A percentile compares a stretch with the other conserved stretches of the same genome.
phyloP scores from a whole-genome alignment of 2,797 vertebrate genomes.

The Phaenicophaeus curvirostris region DNA sequence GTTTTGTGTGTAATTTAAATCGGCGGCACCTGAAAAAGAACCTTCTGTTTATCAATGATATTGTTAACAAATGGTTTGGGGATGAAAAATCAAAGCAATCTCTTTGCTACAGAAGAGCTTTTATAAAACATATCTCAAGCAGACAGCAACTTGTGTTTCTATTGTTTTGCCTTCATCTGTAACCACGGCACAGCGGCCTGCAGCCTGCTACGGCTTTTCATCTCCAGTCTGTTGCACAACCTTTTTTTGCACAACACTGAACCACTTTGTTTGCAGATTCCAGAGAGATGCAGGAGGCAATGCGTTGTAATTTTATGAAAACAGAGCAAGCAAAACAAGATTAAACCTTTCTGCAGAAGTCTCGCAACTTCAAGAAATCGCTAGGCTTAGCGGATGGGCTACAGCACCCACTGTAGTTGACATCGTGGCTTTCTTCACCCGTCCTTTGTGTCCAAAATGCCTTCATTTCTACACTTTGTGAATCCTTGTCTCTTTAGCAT shows the following conservation, averaged over 20 bases:
- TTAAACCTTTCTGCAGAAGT: conserved; percentile 7
- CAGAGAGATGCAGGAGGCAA: not conserved
- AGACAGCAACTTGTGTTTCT: conserved; percentile 45
- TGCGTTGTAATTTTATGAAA: conserved; percentile 39
- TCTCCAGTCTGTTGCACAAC: conserved; percentile 10
- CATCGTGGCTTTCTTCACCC: not conserved
- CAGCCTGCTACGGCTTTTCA: not conserved
- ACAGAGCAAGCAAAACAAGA: conserved; percentile 23
- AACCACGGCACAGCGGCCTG: not conserved
- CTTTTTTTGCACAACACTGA: conserved; percentile 26
- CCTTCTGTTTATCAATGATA: conserved; percentile 34
- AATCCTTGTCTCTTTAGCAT: not conserved
- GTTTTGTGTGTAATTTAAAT: conserved; percentile 7
- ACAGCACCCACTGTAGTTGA: not conserved
- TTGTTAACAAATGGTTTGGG: conserved; percentile 28
- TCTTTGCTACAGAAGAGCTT: conserved; percentile 10
- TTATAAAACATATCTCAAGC: conserved; percentile 44
- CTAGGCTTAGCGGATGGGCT: not conserved
- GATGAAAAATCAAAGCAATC: conserved; percentile 63
- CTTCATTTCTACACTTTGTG: not conserved
- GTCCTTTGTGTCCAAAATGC: conserved; percentile 20
- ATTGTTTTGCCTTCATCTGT: conserved; percentile 54
- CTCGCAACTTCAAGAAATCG: not conserved
- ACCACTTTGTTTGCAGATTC: conserved; percentile 30
- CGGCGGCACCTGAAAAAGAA: conserved; percentile 1